Base-by-base conservation (phyloP, 2,888 invertebrate genomes). In the Oscheius sp. region DNA sequence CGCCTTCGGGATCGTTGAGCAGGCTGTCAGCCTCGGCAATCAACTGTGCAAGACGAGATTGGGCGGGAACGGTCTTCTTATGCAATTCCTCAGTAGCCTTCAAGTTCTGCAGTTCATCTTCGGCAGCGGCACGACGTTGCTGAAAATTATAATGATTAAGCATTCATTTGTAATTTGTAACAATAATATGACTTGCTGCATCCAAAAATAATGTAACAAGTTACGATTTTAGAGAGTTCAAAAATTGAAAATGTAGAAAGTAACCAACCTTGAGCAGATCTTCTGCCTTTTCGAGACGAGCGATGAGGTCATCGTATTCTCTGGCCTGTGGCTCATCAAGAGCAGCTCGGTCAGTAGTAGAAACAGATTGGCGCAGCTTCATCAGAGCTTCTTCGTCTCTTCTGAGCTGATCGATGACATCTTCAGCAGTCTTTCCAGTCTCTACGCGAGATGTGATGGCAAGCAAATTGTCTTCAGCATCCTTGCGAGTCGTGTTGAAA, bases 401-500 rank as follows among this genome's bases (percentile, higher is more conserved):
- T 55, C 62, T 35, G 55, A 77, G 75, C 48, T 75, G 74, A 55
- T 74, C 75, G 62, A 78, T 72, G 37, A 74, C 57, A 50, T 78
- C 70, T 59, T 79, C 74, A 65, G 79, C 76, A 35, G 65, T 47
- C 21, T 47, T 32, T 10, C 32, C 29, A 10, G 37, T 47, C 47
- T 65, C 65, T 10, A 29, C 10, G n/a, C 65, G 48, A 29, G 70
- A 55, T 37, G 78, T 76, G 66, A 78, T 74, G 53, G 74, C 76
- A 60, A 78, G 73, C n/a, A 78, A 76, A 47, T 77, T 55, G 37
- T 77, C 77, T 72, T 80, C 81, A 57, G 78, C 77, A n/a, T 79
- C 77, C 73, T 79, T 81, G 65, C 80, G 77, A 68, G 79, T 76
- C 11, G 79, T 77, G 35, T 76, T 79, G 79, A 80, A 80, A 29